Conservation (phyloP, 2,113 vertebrate genomes). For the Cyrtonyx montezumae region DNA sequence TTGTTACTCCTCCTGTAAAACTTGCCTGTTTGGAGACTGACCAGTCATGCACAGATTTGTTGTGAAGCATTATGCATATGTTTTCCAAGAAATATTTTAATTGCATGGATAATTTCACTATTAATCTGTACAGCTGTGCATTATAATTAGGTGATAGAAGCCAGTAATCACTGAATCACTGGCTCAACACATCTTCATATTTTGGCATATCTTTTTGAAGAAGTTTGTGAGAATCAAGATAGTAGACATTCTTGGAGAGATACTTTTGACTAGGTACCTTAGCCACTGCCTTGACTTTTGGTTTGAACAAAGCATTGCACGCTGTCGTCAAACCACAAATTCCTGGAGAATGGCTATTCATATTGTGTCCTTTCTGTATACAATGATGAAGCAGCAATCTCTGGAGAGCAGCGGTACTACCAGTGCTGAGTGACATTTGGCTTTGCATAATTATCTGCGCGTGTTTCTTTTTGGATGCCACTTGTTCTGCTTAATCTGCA, state of each 20-base stretch:
- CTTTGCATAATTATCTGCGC: background rate
- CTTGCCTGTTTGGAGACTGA: background rate
- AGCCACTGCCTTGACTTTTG: background rate
- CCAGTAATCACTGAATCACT: background rate
- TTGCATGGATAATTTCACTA: background rate
- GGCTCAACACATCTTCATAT: background rate
- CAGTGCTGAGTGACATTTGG: background rate
- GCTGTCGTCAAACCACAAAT: background rate
- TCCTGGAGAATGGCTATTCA: background rate
- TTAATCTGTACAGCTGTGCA: conserved; percentile 1
- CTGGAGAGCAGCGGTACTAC: background rate
- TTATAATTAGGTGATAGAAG: background rate
- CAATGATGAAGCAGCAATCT: background rate
- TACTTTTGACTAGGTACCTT: background rate
- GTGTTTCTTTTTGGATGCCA: background rate
- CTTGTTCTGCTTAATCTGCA: conserved; percentile 16
- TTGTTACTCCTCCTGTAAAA: background rate
- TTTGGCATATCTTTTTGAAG: background rate
- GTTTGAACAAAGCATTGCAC: background rate
- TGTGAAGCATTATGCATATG: background rate
- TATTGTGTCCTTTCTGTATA: background rate
- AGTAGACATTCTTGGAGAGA: background rate
- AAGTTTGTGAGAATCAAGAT: background rate
- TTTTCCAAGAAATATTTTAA: background rate
- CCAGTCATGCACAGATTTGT: background rate